Evolutionary conservation across 1,140 invertebrate species (phyloP), one percentile per base, ranked within the genome.

Genomic region (Formica selysi): DNA sequence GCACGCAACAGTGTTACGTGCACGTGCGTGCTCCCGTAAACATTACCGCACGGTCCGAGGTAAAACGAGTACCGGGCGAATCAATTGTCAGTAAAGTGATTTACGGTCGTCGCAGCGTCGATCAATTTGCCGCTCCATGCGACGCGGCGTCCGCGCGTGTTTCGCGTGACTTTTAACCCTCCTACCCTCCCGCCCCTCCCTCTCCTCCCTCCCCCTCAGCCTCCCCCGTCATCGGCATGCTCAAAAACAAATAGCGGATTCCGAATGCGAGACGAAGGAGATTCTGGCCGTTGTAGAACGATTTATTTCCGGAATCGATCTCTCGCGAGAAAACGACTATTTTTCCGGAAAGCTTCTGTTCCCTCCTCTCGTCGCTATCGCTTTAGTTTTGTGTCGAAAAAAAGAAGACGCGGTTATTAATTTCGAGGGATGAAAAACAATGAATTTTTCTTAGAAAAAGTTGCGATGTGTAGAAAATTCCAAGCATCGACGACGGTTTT

Each of bases 71-170:
- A 68, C 78, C 78, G 54, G 32, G 61, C 89, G 65, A 90, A 90
- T 90, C 87, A 87, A 90, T 89, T 89, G 89, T 90, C 88, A 89
- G 87, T 65, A 87, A 89, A 87, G 89, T 90, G 88, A 90, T 90
- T 90, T 90, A 90, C 89, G 89, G 85, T 48, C 67, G 85, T 59
- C 80, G 87, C 79, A 61, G 85, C 61, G 85, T 85, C 89, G 87
- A 90, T 90, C 88, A 90, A 89, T 90, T 90, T 90, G 89, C 88
- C 38, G 81, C 68, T 87, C 85, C 78, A 79, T 65, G 76, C 73
- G 57, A 62, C 54, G 36, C 73, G 26, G 16, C 68, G 29, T 48
- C 11, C 59, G 26, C 26, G 13, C 59, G 32, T 41, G 10, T 62
- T 26, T 38, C 73, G 32, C 54, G 59, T 29, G 73, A 54, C 41